Evolutionary conservation across 64 coral and sea anemone genomes (phyloP).

Genomic region (Hydrozoanthus tunicans): DNA sequence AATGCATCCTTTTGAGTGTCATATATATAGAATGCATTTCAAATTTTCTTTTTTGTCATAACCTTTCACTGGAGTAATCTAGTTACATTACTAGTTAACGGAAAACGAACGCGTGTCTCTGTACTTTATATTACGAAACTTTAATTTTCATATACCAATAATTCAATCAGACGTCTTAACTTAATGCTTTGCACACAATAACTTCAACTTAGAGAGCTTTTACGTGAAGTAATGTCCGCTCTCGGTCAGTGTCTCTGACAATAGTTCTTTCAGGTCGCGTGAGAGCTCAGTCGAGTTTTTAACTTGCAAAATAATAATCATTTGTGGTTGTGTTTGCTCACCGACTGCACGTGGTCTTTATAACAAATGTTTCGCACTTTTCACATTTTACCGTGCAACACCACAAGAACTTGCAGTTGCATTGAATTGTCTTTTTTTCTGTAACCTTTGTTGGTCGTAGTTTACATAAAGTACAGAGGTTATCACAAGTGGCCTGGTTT

Average conservation of each 20-base stretch:
- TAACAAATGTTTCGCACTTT: neutral
- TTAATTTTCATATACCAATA: too few relatives aligned
- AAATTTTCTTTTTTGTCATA: too few relatives aligned
- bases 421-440: neutral
- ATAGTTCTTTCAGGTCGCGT: neutral
- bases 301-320: neutral
- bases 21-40: too few relatives aligned
- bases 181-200: neutral
- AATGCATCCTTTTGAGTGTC: too few relatives aligned
- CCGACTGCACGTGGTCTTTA: constrained; percentile 10
- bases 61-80: too few relatives aligned
- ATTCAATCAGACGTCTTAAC: neutral
- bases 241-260: neutral
- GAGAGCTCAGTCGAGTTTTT: neutral
- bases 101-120: too few relatives aligned
- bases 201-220: neutral
- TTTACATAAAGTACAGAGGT: constrained; percentile 35
- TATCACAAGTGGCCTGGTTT: neutral
- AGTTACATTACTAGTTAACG: too few relatives aligned
- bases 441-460: neutral
- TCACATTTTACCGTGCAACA: constrained; percentile 27
- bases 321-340: neutral
- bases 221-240: neutral
- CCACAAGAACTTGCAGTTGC: constrained; percentile 28
- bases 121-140: too few relatives aligned